These are phyloP conservation scores for Melanostoma scalare DNA, from an alignment of 2,888 invertebrate species.

Conservation along the genomic window DNA sequence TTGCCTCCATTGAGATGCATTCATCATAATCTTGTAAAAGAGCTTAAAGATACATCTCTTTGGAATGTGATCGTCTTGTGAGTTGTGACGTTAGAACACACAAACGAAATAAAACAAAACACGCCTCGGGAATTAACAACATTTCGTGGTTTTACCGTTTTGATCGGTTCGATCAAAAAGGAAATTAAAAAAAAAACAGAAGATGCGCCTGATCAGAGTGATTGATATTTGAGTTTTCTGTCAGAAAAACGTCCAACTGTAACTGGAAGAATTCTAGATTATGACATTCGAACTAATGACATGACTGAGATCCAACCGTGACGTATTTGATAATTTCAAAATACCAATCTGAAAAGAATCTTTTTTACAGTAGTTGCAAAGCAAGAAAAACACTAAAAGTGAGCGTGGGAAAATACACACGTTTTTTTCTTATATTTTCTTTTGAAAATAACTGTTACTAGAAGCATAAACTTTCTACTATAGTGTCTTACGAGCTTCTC, in stretches of 20 bases:
- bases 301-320: too few relatives aligned
- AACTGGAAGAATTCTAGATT: slow-evolving; percentile 41
- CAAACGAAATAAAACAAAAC: slow-evolving; percentile 41
- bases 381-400: too few relatives aligned
- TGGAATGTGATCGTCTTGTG: slow-evolving; percentile 47
- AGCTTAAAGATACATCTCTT: slow-evolving; percentile 25
- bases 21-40: slow-evolving; percentile 52
- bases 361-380: too few relatives aligned
- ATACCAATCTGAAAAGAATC: too few relatives aligned
- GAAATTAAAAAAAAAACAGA: slow-evolving; percentile 28
- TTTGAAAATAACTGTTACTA: too few relatives aligned
- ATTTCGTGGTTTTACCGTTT: slow-evolving; percentile 60
- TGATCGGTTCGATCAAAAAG: slow-evolving; percentile 65
- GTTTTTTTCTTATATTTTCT: too few relatives aligned
- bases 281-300: slow-evolving; percentile 37
- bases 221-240: slow-evolving; percentile 46
- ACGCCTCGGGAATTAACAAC: slow-evolving; percentile 64
- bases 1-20: slow-evolving; percentile 41
- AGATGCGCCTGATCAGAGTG: slow-evolving; percentile 21
- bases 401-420: too few relatives aligned
- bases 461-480: too few relatives aligned
- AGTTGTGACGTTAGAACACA: slow-evolving; percentile 44
- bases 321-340: too few relatives aligned
- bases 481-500: too few relatives aligned
- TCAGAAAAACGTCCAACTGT: slow-evolving; percentile 42